These are phyloP conservation scores for Caenorhabditis parvicauda DNA, from an alignment of 2,888 invertebrate species.

Conservation along the genomic window DNA sequence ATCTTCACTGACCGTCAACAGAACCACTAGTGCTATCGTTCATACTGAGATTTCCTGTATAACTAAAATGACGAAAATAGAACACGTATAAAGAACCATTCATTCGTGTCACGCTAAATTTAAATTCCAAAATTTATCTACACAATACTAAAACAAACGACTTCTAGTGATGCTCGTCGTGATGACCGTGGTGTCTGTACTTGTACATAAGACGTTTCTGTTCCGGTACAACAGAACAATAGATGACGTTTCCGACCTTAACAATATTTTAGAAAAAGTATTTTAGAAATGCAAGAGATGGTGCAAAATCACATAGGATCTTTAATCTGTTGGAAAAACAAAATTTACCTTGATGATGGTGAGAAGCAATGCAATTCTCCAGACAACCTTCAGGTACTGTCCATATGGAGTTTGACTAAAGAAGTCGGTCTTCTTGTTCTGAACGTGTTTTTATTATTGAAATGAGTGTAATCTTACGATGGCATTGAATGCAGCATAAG, in stretches of 20 bases:
- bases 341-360: constrained; percentile 29
- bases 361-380: constrained; percentile 33
- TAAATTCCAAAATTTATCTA: too few species aligned
- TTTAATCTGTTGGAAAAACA: too few species aligned
- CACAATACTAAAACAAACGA: too few species aligned
- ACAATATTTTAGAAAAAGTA: background rate
- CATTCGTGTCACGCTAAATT: too few species aligned
- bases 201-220: constrained; percentile 51
- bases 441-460: background rate
- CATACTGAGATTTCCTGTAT: too few species aligned
- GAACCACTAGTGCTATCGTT: too few species aligned
- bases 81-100: too few species aligned
- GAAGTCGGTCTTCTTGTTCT: constrained; percentile 34
- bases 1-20: too few species aligned
- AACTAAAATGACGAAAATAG: too few species aligned
- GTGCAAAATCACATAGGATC: background rate
- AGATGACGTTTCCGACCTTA: constrained; percentile 35
- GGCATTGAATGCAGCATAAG: constrained; percentile 34
- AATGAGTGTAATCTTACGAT: constrained; percentile 18
- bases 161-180: constrained; percentile 30
- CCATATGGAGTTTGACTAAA: constrained; percentile 42
- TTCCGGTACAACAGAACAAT: constrained; percentile 50
- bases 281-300: background rate
- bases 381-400: constrained; percentile 35
- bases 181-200: constrained; percentile 40